phyloP scores from a whole-genome alignment of 1,140 invertebrate species.

The Drosophila ananassae region DNA sequence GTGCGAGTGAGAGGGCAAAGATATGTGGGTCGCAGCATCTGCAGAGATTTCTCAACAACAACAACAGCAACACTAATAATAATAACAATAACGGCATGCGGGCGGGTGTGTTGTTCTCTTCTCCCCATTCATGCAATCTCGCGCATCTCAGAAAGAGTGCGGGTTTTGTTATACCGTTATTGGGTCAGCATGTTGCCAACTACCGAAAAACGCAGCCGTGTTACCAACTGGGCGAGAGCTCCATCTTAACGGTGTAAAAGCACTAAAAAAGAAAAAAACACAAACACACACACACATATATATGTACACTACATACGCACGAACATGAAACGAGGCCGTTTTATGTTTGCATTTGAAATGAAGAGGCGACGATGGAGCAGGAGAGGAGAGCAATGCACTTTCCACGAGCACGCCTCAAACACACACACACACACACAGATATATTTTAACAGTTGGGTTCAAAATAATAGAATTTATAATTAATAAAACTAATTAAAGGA shows the following conservation, averaged over 20 bases:
- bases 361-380: constrained; percentile 20
- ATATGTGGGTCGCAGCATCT: constrained; percentile 69
- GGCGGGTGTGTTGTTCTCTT: constrained; percentile 29
- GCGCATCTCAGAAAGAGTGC: constrained; percentile 22
- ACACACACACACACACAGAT: constrained; percentile 26
- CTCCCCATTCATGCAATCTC: constrained; percentile 63
- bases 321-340: constrained; percentile 72
- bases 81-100: constrained; percentile 54
- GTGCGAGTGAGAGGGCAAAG: constrained; percentile 17
- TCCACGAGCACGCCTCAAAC: constrained; percentile 21
- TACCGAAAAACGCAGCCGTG: constrained; percentile 58
- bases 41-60: constrained; percentile 55
- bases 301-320: constrained; percentile 21
- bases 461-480: neutral
- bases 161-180: constrained; percentile 61
- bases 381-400: constrained; percentile 72
- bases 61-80: constrained; percentile 24
- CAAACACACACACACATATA: constrained; percentile 6
- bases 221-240: constrained; percentile 61
- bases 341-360: constrained; percentile 66
- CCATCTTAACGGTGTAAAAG: constrained; percentile 63
- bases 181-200: constrained; percentile 74
- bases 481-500: neutral
- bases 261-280: constrained; percentile 9
- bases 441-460: constrained; percentile 23